Evolutionary conservation across 2,888 invertebrate genomes (phyloP), one percentile per base, ranked within the genome.

Genomic region (Yponomeuta evonymella): DNA sequence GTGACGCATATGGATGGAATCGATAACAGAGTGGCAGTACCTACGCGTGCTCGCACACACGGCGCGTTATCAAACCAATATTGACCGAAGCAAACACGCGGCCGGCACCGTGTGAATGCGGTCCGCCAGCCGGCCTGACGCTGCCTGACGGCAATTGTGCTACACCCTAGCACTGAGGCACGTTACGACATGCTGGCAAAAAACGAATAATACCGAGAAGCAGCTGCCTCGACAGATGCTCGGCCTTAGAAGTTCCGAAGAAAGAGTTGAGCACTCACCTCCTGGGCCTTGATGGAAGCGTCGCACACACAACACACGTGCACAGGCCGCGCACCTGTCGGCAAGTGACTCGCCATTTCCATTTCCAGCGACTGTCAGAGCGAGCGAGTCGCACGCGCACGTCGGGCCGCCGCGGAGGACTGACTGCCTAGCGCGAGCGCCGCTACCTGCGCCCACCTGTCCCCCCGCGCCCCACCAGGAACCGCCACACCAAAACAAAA

Each of bases 401-500:
- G 79, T 78, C 86, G 86, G 79, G 86, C 85, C 87, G 83, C 81
- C 79, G 30, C 67, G 36, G 66, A 36, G 66, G 66, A 67, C 33
- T 36, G 70, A 70, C 83, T 83, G 83, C 85, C 83, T 83, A 72
- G 79, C 82, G 87, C 85, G 83, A 86, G 83, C 88, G 86, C 83
- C 89, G 85, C 85, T 89, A 88, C 91, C 90, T 90, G 89, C 88
- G 88, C 87, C 86, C 90, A 88, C 90, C 90, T 90, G 89, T 88
- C 88, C 90, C 86, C 85, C 85, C 85, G 58, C 84, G 80, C 88
- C 85, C 88, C 84, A 83, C 87, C 86, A 90, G 90, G 90, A 92
- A 90, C 91, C 90, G 90, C 87, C 86, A 84, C 87, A 90, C 88
- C 92, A 91, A 91, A 92, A 92, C 91, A 92, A 90, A 91, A 91